Evolutionary conservation across 2,888 invertebrate species (phyloP).

Genomic region (Microplitis manilae): DNA sequence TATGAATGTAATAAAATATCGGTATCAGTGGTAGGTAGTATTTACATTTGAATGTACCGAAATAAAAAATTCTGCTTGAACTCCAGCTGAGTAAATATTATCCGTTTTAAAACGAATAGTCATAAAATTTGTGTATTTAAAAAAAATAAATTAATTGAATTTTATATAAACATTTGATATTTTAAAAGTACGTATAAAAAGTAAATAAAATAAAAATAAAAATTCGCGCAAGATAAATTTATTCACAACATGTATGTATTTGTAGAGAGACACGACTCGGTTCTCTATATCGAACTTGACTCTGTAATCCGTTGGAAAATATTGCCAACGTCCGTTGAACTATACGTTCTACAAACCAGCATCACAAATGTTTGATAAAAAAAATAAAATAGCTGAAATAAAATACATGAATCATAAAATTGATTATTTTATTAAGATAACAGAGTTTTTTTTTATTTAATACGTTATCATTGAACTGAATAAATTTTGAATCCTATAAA

Average conservation of each 20-base stretch:
- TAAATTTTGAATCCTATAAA: not conserved
- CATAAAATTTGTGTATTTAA: not conserved
- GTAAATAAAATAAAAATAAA: not conserved
- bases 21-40: not conserved
- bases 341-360: not conserved
- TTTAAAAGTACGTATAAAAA: not conserved
- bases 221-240: not conserved
- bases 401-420: not conserved
- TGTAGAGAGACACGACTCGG: not conserved
- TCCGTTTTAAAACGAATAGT: not conserved
- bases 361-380: not conserved
- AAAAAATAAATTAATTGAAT: not conserved
- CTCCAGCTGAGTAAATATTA: not conserved
- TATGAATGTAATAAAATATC: not conserved
- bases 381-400: not conserved
- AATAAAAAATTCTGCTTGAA: not conserved
- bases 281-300: not conserved
- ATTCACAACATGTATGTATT: not conserved
- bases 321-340: not conserved
- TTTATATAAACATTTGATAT: not conserved
- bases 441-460: not conserved
- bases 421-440: not conserved
- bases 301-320: not conserved
- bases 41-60: not conserved
- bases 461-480: not conserved